Base-by-base conservation (phyloP, 2,888 invertebrate species). In the Drosophila borborema region DNA sequence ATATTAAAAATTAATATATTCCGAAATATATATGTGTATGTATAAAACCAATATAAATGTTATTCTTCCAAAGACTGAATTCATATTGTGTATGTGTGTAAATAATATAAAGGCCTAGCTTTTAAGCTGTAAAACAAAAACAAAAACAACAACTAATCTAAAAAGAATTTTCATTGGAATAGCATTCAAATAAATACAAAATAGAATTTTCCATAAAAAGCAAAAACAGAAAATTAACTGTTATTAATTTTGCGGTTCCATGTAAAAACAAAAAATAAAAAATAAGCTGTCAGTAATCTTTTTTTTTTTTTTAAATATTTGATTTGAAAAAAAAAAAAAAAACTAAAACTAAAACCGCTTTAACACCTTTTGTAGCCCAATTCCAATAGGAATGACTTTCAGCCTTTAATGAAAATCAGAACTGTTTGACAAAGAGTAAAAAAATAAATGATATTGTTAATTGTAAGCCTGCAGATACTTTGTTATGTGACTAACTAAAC, bases 31-130 rank as follows among this genome's bases (percentile, higher is more conserved):
- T 65, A 70, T 48, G 62, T 49, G 67, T 62, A 70, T 64, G 55
- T 67, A 67, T 72, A 74, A 67, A 74, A 74, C 60, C 58, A 78
- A 82, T 67, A 80, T 90, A 67, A 88, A 91, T 86, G 86, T 91
- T 91, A 90, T 91, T 92, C 92, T 92, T 91, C 92, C 91, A 91
- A 91, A 91, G 91, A 91, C 91, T 91, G 91, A 91, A 91, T 90
- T 91, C 69, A 84, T 80, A 88, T 86, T 85, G 82, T 86, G 87
- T 86, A 90, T 86, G 85, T 82, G 82, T 85, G 89, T 91, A 91
- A 83, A 91, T 91, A 90, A 76, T 64, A 72, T 49, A 54, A 54
- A 63, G 38, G 41, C 41, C 56, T 72, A 72, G 79, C 64, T 54
- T 28, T 66, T 63, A 77, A 75, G 72, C 69, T 74, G 65, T 62